Evolutionary conservation across 2,113 vertebrate species (phyloP), one percentile per base, ranked within the genome.

Genomic region (Ophiodon elongatus): DNA sequence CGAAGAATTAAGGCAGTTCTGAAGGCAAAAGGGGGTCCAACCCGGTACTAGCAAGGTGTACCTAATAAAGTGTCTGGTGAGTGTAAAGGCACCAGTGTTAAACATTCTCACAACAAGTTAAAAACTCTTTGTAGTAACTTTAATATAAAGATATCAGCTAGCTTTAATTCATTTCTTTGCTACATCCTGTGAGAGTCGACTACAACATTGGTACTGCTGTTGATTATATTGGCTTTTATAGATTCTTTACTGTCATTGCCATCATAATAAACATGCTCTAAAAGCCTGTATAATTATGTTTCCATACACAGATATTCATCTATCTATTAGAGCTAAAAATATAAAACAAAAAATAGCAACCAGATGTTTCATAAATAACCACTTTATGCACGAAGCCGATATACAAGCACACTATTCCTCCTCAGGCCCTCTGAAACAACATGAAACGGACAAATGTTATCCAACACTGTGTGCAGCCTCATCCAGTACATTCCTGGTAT

Each of bases 401-500:
- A 14, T 1, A 27, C 77, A 3, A n/a, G 70, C 5, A 74, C 80
- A 82, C 80, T 85, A 80, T 88, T 87, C 67, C 31, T 84, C 78
- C 75, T 80, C 54, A 2, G 77, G 77, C 60, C 43, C 15, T 62
- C 63, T 72, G 64, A 83, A 83, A 76, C 43, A 1, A 71, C 84
- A 89, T 85, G 86, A 89, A 91, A 76, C 84, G 80, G 69, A 84
- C 13, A 85, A 84, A 88, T 43, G 85, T 89, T 84, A 78, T 59
- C 88, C 87, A 92, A 79, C 50, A 79, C 77, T 43, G 76, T 37
- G 71, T 27, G 82, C 13, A 17, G 90, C 86, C 91, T 91, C 85
- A 83, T 89, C 88, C 90, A 76, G 83, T 79, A 88, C 95, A 94
- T 96, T 94, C 81, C 93, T 94, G 91, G 87, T 94, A 93, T 94